Conservation (phyloP, 1,140 invertebrate genomes). For the Sarcophaga bullata region DNA sequence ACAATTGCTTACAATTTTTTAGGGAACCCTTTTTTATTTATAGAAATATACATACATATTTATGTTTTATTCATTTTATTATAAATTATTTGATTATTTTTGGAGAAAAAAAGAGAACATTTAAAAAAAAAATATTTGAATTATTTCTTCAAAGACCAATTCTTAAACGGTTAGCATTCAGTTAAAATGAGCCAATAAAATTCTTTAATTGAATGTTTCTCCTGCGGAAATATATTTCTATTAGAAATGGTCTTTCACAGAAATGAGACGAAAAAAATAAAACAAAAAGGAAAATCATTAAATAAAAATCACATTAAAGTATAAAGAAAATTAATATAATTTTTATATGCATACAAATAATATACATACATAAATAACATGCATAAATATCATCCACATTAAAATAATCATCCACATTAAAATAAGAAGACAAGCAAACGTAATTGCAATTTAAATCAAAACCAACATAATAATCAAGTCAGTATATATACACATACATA, state of each 20-base stretch:
- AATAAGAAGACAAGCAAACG: too few species aligned
- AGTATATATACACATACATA: too few species aligned
- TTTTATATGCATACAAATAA: too few species aligned
- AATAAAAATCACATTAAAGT: background rate
- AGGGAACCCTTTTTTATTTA: constrained; percentile 12
- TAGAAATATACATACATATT: background rate
- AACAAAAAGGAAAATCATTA: background rate
- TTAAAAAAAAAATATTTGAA: background rate
- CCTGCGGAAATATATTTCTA: background rate
- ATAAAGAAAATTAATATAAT: background rate
- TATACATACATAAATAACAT: too few species aligned
- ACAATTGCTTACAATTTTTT: too few species aligned
- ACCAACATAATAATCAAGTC: too few species aligned
- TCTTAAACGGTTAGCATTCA: constrained; percentile 3
- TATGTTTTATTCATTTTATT: background rate
- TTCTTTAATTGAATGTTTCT: constrained; percentile 19
- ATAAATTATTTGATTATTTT: constrained; percentile 1
- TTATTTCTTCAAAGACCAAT: constrained; percentile 25
- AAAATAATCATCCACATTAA: too few species aligned
- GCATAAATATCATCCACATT: too few species aligned
- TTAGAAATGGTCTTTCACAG: background rate
- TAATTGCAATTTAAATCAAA: too few species aligned
- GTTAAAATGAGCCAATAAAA: constrained; percentile 34
- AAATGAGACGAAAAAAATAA: too few species aligned
- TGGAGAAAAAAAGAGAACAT: background rate